Evolutionary conservation across 2,797 vertebrate genomes (phyloP).

Genomic region (Hylomyscus alleni): DNA sequence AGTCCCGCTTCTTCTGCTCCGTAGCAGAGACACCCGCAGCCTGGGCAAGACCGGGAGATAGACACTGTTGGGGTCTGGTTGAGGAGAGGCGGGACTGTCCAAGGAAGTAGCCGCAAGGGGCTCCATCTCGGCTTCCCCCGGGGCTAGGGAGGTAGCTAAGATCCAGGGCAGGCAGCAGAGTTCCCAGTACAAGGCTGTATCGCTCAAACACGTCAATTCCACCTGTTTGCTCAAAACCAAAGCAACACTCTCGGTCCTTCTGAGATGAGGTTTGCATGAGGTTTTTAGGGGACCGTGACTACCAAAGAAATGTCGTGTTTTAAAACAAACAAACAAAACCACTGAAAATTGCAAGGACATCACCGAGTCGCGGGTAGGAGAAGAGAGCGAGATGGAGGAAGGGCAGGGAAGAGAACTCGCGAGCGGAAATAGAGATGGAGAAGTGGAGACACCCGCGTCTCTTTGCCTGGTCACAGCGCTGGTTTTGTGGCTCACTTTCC

Average conservation of each 20-base stretch:
- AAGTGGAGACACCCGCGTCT: neutral
- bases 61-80: neutral
- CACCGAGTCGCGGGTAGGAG: no score
- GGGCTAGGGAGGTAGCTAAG: neutral
- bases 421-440: neutral
- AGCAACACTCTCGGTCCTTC: neutral
- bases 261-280: neutral
- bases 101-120: neutral
- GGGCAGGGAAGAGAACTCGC: neutral
- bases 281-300: neutral
- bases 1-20: neutral
- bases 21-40: neutral
- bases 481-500: constrained; percentile 6
- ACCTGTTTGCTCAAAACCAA: constrained; percentile 69
- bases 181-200: neutral
- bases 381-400: neutral
- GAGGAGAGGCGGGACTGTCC: no score
- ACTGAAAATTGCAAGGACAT: neutral
- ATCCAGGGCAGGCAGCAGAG: neutral
- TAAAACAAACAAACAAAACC: neutral
- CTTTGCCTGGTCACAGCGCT: neutral
- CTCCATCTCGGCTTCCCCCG: neutral
- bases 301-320: neutral
- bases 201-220: neutral
- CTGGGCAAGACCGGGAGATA: neutral